These are phyloP conservation scores for Alca torda DNA, from an alignment of 2,797 vertebrate species.

Conservation along the genomic window DNA sequence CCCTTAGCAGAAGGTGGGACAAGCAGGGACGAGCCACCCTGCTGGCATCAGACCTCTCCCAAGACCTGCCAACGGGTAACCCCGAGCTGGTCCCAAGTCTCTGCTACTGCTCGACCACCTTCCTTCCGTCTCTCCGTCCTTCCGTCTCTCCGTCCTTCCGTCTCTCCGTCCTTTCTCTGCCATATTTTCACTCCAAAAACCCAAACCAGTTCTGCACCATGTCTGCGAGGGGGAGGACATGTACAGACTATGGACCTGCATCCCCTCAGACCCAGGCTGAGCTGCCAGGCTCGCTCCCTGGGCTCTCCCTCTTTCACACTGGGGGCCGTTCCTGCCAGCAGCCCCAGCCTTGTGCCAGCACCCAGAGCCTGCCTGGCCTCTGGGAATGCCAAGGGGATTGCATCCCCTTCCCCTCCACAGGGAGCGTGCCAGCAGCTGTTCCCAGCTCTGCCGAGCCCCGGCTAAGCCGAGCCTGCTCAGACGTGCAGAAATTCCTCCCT, in stretches of 20 bases:
- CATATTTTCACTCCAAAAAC: neutral
- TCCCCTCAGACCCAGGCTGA: neutral
- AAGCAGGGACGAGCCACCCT: accelerated
- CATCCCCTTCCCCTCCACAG: neutral
- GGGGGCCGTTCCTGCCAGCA: neutral
- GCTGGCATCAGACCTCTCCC: neutral
- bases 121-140: neutral
- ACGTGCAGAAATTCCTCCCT: conserved; percentile 44
- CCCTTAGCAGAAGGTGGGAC: neutral
- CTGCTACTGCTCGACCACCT: accelerated
- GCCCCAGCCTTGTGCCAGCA: neutral
- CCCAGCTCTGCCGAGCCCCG: neutral
- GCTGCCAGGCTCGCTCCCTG: neutral
- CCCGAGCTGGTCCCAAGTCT: neutral
- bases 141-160: neutral
- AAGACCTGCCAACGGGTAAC: neutral
- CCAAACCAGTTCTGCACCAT: neutral
- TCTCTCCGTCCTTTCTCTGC: neutral
- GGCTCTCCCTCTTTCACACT: neutral
- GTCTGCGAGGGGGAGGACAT: accelerated
- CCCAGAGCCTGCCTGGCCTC: neutral
- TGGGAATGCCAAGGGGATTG: neutral
- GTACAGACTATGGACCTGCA: neutral
- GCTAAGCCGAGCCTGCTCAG: conserved; percentile 23
- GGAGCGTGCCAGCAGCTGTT: neutral